Base-by-base conservation (phyloP, 2,888 invertebrate genomes). In the Dromius quadrimaculatus region DNA sequence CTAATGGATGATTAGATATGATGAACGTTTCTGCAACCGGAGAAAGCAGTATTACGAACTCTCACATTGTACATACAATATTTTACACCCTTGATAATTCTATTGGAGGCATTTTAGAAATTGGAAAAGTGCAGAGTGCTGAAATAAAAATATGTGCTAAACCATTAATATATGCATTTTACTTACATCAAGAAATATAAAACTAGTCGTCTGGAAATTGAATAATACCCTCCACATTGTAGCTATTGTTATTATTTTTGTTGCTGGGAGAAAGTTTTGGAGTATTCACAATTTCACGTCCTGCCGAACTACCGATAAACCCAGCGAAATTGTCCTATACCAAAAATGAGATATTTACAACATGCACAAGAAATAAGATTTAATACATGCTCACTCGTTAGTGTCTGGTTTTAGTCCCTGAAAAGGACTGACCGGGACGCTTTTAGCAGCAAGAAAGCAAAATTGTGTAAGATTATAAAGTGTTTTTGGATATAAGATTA, bases 151-250 rank as follows among this genome's bases (percentile, higher is more conserved):
- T 19, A 71, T 34, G 23, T 59, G 45, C 47, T 54, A 66, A 50
- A 41, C 22, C n/a, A 36, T 61, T 63, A n/a, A 65, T 32, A 19
- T 36, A 20, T 54, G 2, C n/a, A 8, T 15, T 9, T 65, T 59
- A 73, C 72, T 73, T 71, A 73, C 47, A 50, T 11, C 23, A 15
- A 17, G 17, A 19, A 71, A 71, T 62, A 17, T 57, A 13, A 38
- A 68, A 66, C 78, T 80, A 79, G 74, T 79, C 78, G 75, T 77
- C 74, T 41, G 81, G 81, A 74, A 81, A 81, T 66, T 74, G 73
- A 72, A 79, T 54, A n/a, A n/a, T n/a, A 6, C 13, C 15, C 15
- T 54, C 23, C 32, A 13, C 28, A 8, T 54, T 23, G 1, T 15
- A 13, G 8, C 3, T 47, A 23, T n/a, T 20, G n/a, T 8, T 28